Base-by-base conservation (phyloP, 2,113 vertebrate species). In the Muntiacus muntjak region DNA sequence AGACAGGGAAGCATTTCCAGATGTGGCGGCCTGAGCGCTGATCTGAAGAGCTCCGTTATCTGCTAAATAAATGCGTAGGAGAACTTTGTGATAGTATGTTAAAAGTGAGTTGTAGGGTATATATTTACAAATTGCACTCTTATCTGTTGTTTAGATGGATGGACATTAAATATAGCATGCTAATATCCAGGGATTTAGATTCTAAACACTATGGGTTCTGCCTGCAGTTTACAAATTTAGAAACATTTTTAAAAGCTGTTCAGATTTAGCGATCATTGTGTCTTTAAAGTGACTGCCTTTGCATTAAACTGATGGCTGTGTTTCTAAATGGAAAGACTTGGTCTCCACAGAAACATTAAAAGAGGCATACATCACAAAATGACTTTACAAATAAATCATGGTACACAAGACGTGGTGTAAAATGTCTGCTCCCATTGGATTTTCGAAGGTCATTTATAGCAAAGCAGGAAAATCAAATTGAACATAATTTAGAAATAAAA, bases 401-500 rank as follows among this genome's bases (percentile, higher is more conserved):
- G 87, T 96, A 50, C 89, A 93, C 45, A 90, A 79, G 91, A 96
- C 92, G 88, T 94, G 97, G 90, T 98, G 93, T 98, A 97, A 98
- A 98, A 97, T 98, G 97, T 98, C 97, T 96, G 83, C 36, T 98
- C 98, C 93, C 90, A 43, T 93, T 98, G 95, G 82, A 94, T 91
- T 93, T 97, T 98, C 87, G 89, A 25, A 95, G 64, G 94, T 95
- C 96, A 97, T 98, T 98, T 97, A 95, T 81, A 98, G 86, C 60
- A 91, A 98, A 94, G 97, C 93, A 98, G 91, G 87, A 98, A 98
- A 98, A 98, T 98, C 82, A 98, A 98, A 98, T 89, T 98, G 97
- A 99, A 97, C 89, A 97, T 97, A 98, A 98, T 99, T 98, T 98
- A 95, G 96, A 98, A 98, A 98, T 96, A 98, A 98, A 99, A 98